These are phyloP conservation scores for Callosobruchus maculatus DNA, from an alignment of 2,888 invertebrate genomes.

Conservation along the genomic window DNA sequence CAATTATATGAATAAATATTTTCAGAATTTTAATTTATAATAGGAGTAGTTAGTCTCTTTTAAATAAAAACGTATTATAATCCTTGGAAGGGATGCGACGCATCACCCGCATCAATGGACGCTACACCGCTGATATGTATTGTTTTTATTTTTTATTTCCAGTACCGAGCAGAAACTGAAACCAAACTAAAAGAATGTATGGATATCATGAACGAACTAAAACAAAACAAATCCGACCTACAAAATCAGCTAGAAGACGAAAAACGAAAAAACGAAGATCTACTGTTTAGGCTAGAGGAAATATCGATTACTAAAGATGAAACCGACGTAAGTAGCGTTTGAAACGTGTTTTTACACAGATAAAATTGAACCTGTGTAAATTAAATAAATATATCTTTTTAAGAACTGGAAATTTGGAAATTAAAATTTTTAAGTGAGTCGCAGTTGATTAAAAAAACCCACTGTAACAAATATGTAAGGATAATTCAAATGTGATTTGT, in stretches of 20 bases:
- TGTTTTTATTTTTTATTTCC: constrained; percentile 23
- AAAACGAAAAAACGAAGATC: constrained; percentile 78
- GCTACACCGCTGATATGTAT: constrained; percentile 5
- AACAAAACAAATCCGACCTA: constrained; percentile 56
- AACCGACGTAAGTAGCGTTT: constrained; percentile 65
- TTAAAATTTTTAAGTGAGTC: too few species aligned
- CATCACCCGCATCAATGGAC: too few species aligned
- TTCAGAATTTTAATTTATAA: too few species aligned
- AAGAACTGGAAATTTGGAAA: too few species aligned
- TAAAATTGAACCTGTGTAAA: neutral
- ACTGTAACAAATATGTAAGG: too few species aligned
- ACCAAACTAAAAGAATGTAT: constrained; percentile 57
- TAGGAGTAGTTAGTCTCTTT: too few species aligned
- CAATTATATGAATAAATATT: too few species aligned
- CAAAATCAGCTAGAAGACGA: constrained; percentile 71
- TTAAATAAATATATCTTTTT: too few species aligned
- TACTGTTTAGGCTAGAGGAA: constrained; percentile 89
- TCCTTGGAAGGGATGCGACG: too few species aligned
- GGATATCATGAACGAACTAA: constrained; percentile 52
- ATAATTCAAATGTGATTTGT: too few species aligned
- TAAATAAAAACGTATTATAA: too few species aligned
- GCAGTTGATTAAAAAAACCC: too few species aligned
- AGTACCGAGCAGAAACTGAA: constrained; percentile 57
- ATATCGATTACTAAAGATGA: constrained; percentile 86
- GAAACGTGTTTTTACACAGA: neutral